These are phyloP conservation scores for Kryphioiulus occultus DNA, from an alignment of 2,888 invertebrate genomes.

Conservation along the genomic window DNA sequence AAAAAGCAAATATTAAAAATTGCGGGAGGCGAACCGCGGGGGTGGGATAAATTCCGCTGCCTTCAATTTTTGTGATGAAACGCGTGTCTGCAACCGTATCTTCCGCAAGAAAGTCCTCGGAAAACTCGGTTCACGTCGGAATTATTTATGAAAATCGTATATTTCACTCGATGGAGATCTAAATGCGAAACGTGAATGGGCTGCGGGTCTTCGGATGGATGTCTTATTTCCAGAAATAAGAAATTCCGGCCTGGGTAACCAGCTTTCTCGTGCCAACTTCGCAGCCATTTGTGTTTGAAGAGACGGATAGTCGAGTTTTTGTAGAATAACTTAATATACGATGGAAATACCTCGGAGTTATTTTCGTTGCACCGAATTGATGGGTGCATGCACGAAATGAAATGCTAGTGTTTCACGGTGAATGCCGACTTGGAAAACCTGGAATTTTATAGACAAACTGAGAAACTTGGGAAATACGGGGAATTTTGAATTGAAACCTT, in stretches of 20 bases:
- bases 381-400: too few species aligned
- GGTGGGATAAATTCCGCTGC: neutral
- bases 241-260: neutral
- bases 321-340: neutral
- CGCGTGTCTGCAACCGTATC: neutral
- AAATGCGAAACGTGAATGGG: neutral
- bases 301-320: neutral
- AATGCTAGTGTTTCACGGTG: too few species aligned
- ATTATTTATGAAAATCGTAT: neutral
- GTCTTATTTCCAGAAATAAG: neutral
- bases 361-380: too few species aligned
- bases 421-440: too few species aligned
- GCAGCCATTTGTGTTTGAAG: neutral
- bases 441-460: too few species aligned
- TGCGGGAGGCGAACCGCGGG: neutral
- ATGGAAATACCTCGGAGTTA: neutral
- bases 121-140: neutral
- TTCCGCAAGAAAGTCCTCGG: neutral
- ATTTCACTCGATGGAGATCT: neutral
- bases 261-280: neutral
- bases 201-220: neutral
- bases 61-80: neutral
- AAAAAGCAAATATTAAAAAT: slow-evolving; percentile 5
- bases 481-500: too few species aligned
- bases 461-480: too few species aligned